These are phyloP conservation scores for Zaprionus vittiger DNA, from an alignment of 1,140 invertebrate species.

Conservation along the genomic window DNA sequence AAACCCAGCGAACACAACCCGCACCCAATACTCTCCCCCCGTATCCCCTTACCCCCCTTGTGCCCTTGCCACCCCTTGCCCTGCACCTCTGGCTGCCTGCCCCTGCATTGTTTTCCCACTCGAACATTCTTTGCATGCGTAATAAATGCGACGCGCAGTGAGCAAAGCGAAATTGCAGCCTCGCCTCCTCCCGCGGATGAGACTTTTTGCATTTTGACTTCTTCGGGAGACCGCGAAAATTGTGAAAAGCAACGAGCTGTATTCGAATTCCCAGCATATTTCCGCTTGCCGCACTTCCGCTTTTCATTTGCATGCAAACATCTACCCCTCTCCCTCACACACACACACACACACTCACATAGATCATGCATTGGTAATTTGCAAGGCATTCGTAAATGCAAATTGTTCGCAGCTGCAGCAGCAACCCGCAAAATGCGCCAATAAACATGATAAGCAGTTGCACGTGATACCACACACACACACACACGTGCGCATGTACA, in stretches of 20 bases:
- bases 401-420: constrained; percentile 41
- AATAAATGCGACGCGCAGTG: constrained; percentile 57
- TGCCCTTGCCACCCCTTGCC: not conserved
- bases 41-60: not conserved
- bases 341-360: constrained; percentile 15
- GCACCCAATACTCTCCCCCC: not conserved
- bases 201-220: constrained; percentile 47
- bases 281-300: constrained; percentile 60
- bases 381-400: constrained; percentile 51
- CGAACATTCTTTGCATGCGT: constrained; percentile 76
- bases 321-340: not conserved
- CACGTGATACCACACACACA: constrained; percentile 29
- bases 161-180: constrained; percentile 42
- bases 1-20: constrained; percentile 4
- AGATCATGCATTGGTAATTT: constrained; percentile 46
- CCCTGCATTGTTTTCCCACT: constrained; percentile 20
- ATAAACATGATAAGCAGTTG: constrained; percentile 76
- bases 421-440: constrained; percentile 63
- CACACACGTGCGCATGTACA: not conserved
- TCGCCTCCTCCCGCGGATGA: constrained; percentile 24
- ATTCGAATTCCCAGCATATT: constrained; percentile 33
- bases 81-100: not conserved
- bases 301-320: constrained; percentile 73
- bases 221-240: constrained; percentile 41
- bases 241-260: constrained; percentile 42